These are phyloP conservation scores for Orthochromis malagaraziensis DNA, from an alignment of 2,113 vertebrate genomes.

Conservation along the genomic window DNA sequence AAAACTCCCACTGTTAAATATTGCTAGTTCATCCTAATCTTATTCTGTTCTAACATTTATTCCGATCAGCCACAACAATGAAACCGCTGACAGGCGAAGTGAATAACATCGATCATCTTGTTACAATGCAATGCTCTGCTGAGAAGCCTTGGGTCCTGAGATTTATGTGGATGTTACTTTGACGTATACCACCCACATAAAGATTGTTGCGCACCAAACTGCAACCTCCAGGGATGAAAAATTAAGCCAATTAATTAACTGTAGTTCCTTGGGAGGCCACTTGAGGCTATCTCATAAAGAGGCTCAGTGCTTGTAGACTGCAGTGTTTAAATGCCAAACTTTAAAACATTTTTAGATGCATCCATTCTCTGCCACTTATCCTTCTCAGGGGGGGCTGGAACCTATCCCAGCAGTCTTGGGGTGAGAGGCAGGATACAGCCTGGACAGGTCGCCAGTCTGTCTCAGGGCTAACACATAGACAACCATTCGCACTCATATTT, in stretches of 20 bases:
- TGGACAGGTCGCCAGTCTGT: background rate
- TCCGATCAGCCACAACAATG: background rate
- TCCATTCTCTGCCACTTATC: background rate
- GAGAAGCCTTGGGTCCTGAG: background rate
- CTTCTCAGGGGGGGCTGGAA: background rate
- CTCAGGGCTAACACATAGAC: background rate
- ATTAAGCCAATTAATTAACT: background rate
- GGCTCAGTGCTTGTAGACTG: background rate
- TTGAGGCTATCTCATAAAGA: background rate
- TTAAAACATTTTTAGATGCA: background rate
- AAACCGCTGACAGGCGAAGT: background rate
- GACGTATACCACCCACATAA: background rate
- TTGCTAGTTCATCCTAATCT: background rate
- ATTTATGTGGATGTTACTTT: background rate
- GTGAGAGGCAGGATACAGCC: background rate
- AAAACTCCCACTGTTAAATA: background rate
- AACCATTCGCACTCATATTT: background rate
- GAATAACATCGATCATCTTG: background rate
- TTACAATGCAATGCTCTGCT: background rate
- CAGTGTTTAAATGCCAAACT: background rate
- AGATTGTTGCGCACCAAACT: rapidly evolving
- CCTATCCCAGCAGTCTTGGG: background rate
- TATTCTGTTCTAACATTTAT: background rate
- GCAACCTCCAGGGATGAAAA: background rate
- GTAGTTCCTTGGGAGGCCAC: background rate